These are phyloP conservation scores for Hybos culiciformis DNA, from an alignment of 2,888 invertebrate species.

Conservation along the genomic window DNA sequence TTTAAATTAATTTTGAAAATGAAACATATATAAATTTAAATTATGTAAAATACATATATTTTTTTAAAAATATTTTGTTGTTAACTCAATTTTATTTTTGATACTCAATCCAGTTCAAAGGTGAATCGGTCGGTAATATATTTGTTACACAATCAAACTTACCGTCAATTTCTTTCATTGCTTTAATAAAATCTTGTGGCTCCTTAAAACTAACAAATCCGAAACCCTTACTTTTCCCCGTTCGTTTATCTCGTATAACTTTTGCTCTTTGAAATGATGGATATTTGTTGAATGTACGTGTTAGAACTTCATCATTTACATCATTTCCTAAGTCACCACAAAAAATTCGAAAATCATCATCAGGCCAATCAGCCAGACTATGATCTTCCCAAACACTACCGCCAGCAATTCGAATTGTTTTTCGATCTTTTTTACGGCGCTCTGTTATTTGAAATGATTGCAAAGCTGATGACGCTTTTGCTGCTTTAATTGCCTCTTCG, in stretches of 20 bases:
- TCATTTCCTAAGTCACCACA: conserved; percentile 99
- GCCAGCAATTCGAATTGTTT: conserved; percentile 77
- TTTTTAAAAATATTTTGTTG: not conserved
- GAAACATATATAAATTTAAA: not conserved
- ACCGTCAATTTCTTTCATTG: conserved; percentile 99
- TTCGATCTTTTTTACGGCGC: conserved; percentile 34
- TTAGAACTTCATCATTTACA: conserved; percentile 94
- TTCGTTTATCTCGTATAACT: conserved; percentile 89
- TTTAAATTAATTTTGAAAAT: not conserved
- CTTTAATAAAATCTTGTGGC: conserved; percentile 92
- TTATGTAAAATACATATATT: not conserved
- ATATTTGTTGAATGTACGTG: conserved; percentile 87
- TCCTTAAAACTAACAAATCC: conserved; percentile 98
- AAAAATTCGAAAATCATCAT: conserved; percentile 95
- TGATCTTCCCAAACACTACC: conserved; percentile 95
- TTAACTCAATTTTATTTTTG: no score
- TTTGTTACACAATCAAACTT: conserved; percentile 28
- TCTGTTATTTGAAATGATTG: conserved; percentile 44
- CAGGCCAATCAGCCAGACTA: conserved; percentile 90
- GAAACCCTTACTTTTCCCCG: conserved; percentile 97
- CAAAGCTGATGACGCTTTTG: conserved; percentile 42
- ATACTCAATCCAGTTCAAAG: no score
- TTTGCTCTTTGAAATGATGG: conserved; percentile 88
- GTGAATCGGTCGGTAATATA: no score
- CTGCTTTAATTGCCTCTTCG: conserved; percentile 49